Conservation (phyloP, 2,113 vertebrate genomes). For the Rhinolophus sinicus region DNA sequence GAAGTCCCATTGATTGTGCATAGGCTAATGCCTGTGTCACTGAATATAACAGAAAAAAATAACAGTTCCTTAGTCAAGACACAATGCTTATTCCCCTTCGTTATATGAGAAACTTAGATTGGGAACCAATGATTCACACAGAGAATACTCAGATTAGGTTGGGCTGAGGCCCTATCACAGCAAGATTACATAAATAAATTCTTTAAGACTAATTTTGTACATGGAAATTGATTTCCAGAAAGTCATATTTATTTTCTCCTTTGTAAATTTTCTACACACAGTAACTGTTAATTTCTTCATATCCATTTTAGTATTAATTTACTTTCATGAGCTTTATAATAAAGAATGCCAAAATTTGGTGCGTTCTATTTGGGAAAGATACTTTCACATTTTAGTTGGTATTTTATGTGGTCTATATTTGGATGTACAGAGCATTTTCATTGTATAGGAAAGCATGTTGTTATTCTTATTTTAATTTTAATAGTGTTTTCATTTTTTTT, state of each 20-base stretch:
- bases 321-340: neutral
- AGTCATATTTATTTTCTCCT: neutral
- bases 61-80: no score
- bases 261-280: neutral
- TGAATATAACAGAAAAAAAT: neutral
- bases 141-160: neutral
- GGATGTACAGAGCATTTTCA: neutral
- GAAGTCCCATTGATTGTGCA: neutral
- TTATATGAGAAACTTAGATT: neutral
- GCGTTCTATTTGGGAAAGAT: neutral
- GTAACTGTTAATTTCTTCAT: neutral
- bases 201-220: neutral
- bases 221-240: neutral
- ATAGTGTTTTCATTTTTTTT: neutral
- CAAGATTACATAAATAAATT: neutral
- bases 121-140: neutral
- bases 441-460: neutral
- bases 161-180: neutral
- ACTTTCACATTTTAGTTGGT: neutral
- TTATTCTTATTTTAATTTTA: neutral
- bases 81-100: neutral
- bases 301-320: neutral
- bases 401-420: neutral
- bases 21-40: neutral
- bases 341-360: neutral